Percentiles rank a stretch among this genome's conserved stretches.
phyloP scores from a whole-genome alignment of 53 echinoderm and acorn worm species.

The Astropecten irregularis region DNA sequence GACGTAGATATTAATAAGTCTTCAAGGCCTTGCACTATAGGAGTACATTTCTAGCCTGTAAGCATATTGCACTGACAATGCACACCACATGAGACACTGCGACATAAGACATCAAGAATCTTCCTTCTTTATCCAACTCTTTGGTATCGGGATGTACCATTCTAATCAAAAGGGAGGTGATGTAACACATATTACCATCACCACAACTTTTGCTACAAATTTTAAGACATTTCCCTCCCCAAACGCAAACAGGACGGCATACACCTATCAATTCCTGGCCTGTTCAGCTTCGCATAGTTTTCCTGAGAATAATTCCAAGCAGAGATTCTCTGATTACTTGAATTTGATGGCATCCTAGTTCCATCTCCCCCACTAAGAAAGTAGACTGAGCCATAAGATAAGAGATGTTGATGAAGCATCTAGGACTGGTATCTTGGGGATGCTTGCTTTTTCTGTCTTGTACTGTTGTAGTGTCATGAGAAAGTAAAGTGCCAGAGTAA shows the following conservation, averaged over 20 bases:
- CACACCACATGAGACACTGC: neutral
- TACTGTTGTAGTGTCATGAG: neutral
- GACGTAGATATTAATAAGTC: slow-evolving; percentile 45
- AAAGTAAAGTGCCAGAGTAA: neutral
- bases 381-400: neutral
- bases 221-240: no score
- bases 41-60: neutral
- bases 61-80: neutral
- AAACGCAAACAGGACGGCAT: no score
- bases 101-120: neutral
- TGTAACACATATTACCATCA: no score
- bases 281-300: no score
- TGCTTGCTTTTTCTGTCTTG: neutral
- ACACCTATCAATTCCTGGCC: no score
- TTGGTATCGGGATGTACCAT: slow-evolving; percentile 3
- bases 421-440: neutral
- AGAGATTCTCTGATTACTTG: no score
- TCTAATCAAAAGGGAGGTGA: neutral
- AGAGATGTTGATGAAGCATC: neutral
- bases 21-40: slow-evolving; percentile 32
- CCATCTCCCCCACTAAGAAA: neutral
- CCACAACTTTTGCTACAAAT: no score
- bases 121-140: neutral
- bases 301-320: no score
- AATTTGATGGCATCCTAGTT: no score